Evolutionary conservation across 2,888 invertebrate species (phyloP).

Genomic region (Caenorhabditis plicata): DNA sequence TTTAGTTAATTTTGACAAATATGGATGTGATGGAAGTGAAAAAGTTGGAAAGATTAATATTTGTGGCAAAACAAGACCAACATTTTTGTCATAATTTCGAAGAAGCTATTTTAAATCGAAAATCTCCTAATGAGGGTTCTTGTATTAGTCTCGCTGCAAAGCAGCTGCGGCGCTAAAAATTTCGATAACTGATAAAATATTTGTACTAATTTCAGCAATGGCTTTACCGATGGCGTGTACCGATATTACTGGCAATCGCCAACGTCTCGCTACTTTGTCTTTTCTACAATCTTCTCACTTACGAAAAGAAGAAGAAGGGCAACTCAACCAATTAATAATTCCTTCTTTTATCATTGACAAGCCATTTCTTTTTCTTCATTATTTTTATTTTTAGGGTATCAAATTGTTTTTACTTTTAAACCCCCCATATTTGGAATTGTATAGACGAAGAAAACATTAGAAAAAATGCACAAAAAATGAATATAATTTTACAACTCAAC

Average conservation of each 20-base stretch:
- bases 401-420: too few relatives aligned
- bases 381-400: too few relatives aligned
- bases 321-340: too few relatives aligned
- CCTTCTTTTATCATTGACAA: too few relatives aligned
- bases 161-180: background rate
- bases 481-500: too few relatives aligned
- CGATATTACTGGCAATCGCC: constrained; percentile 57
- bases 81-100: background rate
- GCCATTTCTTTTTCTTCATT: too few relatives aligned
- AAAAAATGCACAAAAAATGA: too few relatives aligned
- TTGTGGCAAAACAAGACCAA: background rate
- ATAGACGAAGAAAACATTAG: too few relatives aligned
- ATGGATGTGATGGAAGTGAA: background rate
- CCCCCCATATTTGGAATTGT: too few relatives aligned
- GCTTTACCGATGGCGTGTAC: constrained; percentile 58
- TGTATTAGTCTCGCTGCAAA: background rate
- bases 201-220: constrained; percentile 48
- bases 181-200: background rate
- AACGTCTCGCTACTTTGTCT: constrained; percentile 60
- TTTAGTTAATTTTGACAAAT: too few relatives aligned
- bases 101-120: too few relatives aligned
- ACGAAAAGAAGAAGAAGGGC: constrained; percentile 53
- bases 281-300: constrained; percentile 63
- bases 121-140: too few relatives aligned
- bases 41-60: background rate